These are phyloP conservation scores for Pseudomugil tenellus DNA, from an alignment of 2,797 vertebrate species.

Conservation along the genomic window DNA sequence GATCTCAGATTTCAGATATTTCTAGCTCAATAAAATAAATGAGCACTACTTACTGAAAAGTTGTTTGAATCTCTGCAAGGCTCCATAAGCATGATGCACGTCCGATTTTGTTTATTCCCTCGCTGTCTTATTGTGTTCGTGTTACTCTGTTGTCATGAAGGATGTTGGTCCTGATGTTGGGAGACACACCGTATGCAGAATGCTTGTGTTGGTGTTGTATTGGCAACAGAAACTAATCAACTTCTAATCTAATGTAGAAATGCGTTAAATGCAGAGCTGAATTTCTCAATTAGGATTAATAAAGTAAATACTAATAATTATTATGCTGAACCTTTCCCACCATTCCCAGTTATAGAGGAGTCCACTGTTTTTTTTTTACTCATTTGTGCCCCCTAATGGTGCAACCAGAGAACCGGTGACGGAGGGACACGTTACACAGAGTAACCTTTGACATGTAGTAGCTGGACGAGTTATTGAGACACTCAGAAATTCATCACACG, in stretches of 20 bases:
- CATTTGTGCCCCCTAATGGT: constrained; percentile 15
- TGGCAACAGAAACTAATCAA: not conserved
- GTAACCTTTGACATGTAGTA: not conserved
- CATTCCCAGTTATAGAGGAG: not conserved
- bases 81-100: not conserved
- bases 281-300: no score
- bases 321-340: no score
- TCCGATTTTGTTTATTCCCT: not conserved
- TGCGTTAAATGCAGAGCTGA: no score
- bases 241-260: not conserved
- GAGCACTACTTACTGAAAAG: not conserved
- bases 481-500: constrained; percentile 7
- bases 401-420: not conserved
- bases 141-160: not conserved
- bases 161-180: not conserved
- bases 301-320: no score
- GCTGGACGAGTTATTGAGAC: constrained; percentile 36
- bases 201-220: not conserved
- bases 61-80: not conserved
- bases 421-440: not conserved
- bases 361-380: no score
- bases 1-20: no score
- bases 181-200: not conserved
- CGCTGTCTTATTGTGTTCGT: no score
- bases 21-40: no score